These are phyloP conservation scores for Limnephilus auricula DNA, from an alignment of 2,888 invertebrate genomes.

Conservation along the genomic window DNA sequence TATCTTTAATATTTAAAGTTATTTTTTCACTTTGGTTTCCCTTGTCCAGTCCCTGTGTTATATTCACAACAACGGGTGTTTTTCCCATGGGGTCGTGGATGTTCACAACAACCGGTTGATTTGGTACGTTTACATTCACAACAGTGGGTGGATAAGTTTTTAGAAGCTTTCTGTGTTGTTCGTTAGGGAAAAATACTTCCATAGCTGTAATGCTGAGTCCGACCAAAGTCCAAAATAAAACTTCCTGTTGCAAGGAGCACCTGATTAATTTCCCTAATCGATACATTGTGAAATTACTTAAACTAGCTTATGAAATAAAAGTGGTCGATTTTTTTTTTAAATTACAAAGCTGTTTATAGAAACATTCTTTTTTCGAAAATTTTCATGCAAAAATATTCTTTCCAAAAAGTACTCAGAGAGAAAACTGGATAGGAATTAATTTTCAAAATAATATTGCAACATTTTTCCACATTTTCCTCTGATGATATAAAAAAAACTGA, in stretches of 20 bases:
- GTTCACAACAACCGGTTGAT: not conserved
- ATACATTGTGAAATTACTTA: not conserved
- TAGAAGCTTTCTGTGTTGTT: slow-evolving; percentile 25
- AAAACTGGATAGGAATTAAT: not conserved
- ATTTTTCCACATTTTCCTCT: too few relatives aligned
- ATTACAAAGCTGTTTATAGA: not conserved
- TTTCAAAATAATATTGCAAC: too few relatives aligned
- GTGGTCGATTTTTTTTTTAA: not conserved
- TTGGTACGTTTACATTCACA: not conserved
- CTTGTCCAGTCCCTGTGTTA: not conserved
- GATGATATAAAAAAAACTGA: not conserved
- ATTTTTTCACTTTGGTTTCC: not conserved
- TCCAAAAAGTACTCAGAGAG: not conserved
- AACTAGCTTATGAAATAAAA: not conserved
- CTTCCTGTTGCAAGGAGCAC: slow-evolving; percentile 44
- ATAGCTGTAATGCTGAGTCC: slow-evolving; percentile 31
- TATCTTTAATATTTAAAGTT: not conserved
- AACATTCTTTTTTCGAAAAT: not conserved
- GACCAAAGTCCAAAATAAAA: slow-evolving; percentile 40
- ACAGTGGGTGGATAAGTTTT: not conserved
- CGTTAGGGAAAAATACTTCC: slow-evolving; percentile 24
- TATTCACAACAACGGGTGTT: not conserved
- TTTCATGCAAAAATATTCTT: not conserved
- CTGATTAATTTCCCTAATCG: slow-evolving; percentile 18
- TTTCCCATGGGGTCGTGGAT: not conserved